Percentiles rank a stretch among this genome's conserved stretches.
Evolutionary conservation across 64 coral and sea anemone genomes (phyloP).

Genomic region (Montipora efflorescens): DNA sequence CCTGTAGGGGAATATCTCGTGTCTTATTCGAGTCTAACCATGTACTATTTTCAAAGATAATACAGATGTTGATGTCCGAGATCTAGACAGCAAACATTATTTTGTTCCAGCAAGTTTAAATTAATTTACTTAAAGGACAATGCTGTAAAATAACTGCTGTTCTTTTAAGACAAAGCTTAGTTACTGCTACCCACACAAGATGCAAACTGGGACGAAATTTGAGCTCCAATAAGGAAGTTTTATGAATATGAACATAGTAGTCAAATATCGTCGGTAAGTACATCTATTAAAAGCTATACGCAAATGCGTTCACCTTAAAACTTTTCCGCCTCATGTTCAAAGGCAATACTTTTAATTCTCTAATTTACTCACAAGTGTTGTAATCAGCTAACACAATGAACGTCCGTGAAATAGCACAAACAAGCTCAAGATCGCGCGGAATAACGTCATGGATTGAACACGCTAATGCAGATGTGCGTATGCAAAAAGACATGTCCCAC

Average conservation of each 20-base stretch:
- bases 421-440: too few species aligned
- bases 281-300: background rate
- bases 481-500: background rate
- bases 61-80: too few species aligned
- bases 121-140: too few species aligned
- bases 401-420: too few species aligned
- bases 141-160: too few species aligned
- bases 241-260: background rate
- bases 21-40: too few species aligned
- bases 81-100: too few species aligned
- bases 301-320: background rate
- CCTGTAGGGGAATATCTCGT: too few species aligned
- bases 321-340: too few species aligned
- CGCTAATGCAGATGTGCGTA: background rate
- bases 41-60: too few species aligned
- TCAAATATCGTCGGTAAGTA: background rate
- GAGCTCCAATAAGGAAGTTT: background rate
- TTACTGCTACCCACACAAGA: background rate
- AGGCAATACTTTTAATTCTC: background rate
- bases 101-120: too few species aligned
- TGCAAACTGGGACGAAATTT: background rate
- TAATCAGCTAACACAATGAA: background rate
- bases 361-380: background rate
- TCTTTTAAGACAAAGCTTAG: background rate
- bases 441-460: background rate